Conservation (phyloP, 2,113 vertebrate genomes). For the Heterocephalus glaber region DNA sequence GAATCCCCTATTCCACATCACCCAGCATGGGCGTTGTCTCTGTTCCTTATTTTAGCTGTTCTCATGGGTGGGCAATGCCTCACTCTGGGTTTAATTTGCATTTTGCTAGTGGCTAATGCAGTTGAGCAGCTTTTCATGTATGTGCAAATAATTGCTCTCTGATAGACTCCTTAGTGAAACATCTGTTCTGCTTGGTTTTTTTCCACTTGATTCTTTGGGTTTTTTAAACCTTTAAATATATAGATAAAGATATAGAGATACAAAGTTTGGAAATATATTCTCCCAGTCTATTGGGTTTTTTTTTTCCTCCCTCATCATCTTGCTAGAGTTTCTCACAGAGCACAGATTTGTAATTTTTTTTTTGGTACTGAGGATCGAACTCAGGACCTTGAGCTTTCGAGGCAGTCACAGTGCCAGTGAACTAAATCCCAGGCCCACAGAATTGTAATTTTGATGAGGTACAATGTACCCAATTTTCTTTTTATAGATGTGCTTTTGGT, state of each 20-base stretch:
- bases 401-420: too few relatives aligned
- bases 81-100: neutral
- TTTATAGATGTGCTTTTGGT: neutral
- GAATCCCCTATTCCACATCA: too few relatives aligned
- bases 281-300: too few relatives aligned
- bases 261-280: too few relatives aligned
- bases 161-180: neutral
- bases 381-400: too few relatives aligned
- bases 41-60: neutral
- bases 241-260: too few relatives aligned
- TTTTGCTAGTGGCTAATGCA: too few relatives aligned
- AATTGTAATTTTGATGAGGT: neutral
- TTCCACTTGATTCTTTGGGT: neutral
- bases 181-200: neutral
- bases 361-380: too few relatives aligned
- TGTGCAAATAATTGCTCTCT: neutral
- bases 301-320: too few relatives aligned
- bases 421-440: too few relatives aligned
- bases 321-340: too few relatives aligned
- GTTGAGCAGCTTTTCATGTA: neutral
- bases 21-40: neutral
- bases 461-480: neutral
- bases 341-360: neutral
- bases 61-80: accelerated
- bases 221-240: neutral